These are phyloP conservation scores for Orestias chungarensis DNA, from an alignment of 2,797 vertebrate species.

Conservation along the genomic window DNA sequence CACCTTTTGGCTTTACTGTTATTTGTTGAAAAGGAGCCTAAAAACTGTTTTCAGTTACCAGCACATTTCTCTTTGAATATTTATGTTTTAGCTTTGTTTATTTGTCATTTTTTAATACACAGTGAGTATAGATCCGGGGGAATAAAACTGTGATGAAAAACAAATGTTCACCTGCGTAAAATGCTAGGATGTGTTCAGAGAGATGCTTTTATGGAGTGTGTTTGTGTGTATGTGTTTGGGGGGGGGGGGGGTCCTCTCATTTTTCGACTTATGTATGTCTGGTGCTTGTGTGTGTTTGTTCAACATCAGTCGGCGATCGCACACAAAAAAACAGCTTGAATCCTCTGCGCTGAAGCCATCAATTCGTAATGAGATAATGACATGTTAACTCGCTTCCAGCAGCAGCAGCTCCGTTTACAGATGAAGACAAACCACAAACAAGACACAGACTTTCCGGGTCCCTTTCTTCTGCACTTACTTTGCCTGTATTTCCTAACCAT, in stretches of 20 bases:
- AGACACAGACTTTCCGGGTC: constrained; percentile 57
- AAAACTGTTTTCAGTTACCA: neutral
- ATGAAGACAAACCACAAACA: constrained; percentile 77
- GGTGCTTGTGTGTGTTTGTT: constrained; percentile 70
- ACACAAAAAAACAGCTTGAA: constrained; percentile 71
- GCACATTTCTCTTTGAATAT: neutral
- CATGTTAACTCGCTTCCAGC: constrained; percentile 66
- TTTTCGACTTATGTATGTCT: constrained; percentile 45
- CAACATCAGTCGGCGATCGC: constrained; percentile 45
- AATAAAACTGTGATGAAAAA: constrained; percentile 24
- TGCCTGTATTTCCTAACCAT: neutral
- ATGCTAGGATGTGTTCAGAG: constrained; percentile 1
- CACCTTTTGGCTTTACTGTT: neutral
- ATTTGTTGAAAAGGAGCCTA: neutral
- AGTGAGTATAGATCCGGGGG: neutral
- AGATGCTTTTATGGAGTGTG: constrained; percentile 1
- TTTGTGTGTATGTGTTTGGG: neutral
- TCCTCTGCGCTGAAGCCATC: constrained; percentile 68
- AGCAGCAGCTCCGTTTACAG: constrained; percentile 76
- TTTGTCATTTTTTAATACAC: neutral
- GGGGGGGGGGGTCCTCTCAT: constrained; percentile 16
- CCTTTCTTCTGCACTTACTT: constrained; percentile 11
- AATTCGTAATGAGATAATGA: constrained; percentile 82
- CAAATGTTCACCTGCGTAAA: constrained; percentile 13
- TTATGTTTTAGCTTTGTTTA: neutral